Base-by-base conservation (phyloP, 2,113 vertebrate species). In the Nothocercus nigrocapillus region DNA sequence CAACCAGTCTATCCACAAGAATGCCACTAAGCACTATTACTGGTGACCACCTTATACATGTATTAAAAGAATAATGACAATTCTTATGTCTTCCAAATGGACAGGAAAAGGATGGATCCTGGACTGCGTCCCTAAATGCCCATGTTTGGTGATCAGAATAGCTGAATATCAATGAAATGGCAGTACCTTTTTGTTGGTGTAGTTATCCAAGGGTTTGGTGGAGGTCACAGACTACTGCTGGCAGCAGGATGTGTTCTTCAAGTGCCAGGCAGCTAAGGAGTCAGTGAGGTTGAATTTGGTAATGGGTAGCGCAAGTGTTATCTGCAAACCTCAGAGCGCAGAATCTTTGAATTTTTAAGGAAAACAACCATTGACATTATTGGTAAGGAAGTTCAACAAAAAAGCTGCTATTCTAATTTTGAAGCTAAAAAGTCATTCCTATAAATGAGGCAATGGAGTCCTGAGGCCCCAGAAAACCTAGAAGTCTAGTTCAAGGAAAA, bases 281-380 rank as follows among this genome's bases (percentile, higher is more conserved):
- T 62, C 76, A 32, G 40, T 1, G 7, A 36, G n/a, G 27, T 12
- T 89, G 63, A 68, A 34, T 90, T 93, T 80, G 70, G 64, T 85
- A 81, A 88, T 5, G 9, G 56, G 42, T 62, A 93, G 16, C 68
- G 82, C 79, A 82, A 89, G 85, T 80, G 25, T 95, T 89, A 91
- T 88, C 88, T 91, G 63, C 82, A 94, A 90, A 94, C 85, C 51
- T 88, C 63, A 61, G 68, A 90, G 85, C 78, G 47, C 79, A 81
- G n/a, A n/a, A n/a, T n/a, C 69, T 88, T 74, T 75, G 88, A 92
- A 94, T 93, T 94, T 93, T 73, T 85, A 84, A 95, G 85, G 56
- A 36, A 94, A 96, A 92, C 32, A 84, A 61, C 56, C 82, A 90
- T 95, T 82, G 90, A 18, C 17, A 18, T 32, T 56, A 88, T 32